Conservation (phyloP, 2,888 invertebrate genomes). For the Agrotis segetum region DNA sequence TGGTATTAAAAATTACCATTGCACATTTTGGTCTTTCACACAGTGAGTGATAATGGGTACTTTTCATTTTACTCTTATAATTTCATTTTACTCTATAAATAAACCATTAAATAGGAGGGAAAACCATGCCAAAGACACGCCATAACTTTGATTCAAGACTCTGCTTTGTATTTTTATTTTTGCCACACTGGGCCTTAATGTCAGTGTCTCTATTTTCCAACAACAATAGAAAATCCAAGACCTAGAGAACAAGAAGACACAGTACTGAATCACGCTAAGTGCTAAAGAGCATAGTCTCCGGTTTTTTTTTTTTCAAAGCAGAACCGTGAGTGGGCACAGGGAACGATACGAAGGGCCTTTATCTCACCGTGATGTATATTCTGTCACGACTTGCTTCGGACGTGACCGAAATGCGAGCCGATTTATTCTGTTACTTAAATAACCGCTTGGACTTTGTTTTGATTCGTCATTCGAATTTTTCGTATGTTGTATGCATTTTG, state of each 20-base stretch:
- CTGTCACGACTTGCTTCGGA: conserved; percentile 85
- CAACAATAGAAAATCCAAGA: conserved; percentile 50
- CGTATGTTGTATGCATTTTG: conserved; percentile 39
- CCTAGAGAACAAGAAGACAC: conserved; percentile 50
- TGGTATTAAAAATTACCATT: conserved; percentile 33
- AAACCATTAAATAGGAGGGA: not conserved
- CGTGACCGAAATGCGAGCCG: conserved; percentile 88
- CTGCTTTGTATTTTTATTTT: not conserved
- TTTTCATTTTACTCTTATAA: conserved; percentile 1
- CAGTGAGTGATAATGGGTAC: conserved; percentile 21
- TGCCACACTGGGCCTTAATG: not conserved
- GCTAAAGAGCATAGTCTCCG: conserved; percentile 71
- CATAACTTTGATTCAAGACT: not conserved
- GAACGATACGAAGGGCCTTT: conserved; percentile 82
- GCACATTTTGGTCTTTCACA: conserved; percentile 18
- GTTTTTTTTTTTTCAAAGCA: conserved; percentile 70
- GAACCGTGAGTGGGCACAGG: conserved; percentile 78
- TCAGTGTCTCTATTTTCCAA: conserved; percentile 23
- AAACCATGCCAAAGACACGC: not conserved
- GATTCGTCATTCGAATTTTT: conserved; percentile 72
- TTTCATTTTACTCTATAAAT: not conserved
- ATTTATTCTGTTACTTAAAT: conserved; percentile 79
- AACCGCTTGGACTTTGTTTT: conserved; percentile 71
- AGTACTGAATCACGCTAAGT: conserved; percentile 69
- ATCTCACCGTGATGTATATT: conserved; percentile 87